Evolutionary conservation across 53 echinoderm and acorn worm genomes (phyloP), one percentile per base, ranked within the genome.

Genomic region (Astropecten irregularis): DNA sequence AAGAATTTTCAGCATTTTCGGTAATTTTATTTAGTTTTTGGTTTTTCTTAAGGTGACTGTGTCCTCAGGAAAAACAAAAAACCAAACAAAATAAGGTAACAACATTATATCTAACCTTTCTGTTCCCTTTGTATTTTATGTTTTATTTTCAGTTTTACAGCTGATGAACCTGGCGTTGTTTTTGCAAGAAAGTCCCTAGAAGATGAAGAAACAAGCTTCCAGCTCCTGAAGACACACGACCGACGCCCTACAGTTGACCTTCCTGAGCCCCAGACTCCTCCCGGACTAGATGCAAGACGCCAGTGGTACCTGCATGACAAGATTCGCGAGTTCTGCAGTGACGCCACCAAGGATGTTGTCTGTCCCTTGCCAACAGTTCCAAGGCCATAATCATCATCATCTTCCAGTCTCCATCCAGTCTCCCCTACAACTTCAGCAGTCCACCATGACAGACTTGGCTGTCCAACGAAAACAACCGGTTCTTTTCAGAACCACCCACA

Each of bases 1-100:
- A 91, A 91, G 84, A 18, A 37, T 26, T 79, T 57, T 18, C 92
- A 91, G n/a, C 92, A 91, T 49, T 56, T 91, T 40, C 77, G 91
- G 87, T 87, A 42, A 8, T 42, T 42, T 42, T 42, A 11, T n/a
- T n/a, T n/a, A n/a, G n/a, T n/a, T n/a, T n/a, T n/a, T 42, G 42
- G 6, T 42, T 42, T 42, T 42, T 42, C 42, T 42, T 42, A 8
- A 42, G 6, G 6, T 42, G 42, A 42, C 42, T 42, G 42, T 42
- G 6, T 42, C 42, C 42, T 6, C 42, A 42, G 42, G 6, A 42
- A 42, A 42, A n/a, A n/a, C n/a, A n/a, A n/a, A 42, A 42, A 42
- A 42, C 42, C 42, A 11, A 42, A 42, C 6, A 42, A 8, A 42
- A 42, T 42, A n/a, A n/a, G n/a, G n/a, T 42, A 42, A 42, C 42